Conservation (phyloP, 2,797 vertebrate genomes). For the Halcyon leucocephala region DNA sequence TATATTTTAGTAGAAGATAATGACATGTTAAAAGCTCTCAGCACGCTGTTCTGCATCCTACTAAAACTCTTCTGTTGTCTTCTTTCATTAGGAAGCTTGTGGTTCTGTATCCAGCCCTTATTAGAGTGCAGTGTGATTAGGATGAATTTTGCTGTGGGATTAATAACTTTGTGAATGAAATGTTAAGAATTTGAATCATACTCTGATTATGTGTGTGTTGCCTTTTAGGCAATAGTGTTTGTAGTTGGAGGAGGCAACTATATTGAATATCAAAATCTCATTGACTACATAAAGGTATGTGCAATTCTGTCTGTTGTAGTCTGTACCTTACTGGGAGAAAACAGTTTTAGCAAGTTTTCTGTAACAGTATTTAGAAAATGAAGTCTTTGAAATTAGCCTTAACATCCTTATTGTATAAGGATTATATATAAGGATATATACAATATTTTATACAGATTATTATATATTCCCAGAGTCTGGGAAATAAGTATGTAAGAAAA, state of each 20-base stretch:
- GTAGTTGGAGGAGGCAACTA: slow-evolving; percentile 98
- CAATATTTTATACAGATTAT: no score
- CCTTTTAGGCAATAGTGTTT: slow-evolving; percentile 92
- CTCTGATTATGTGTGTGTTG: slow-evolving; percentile 3
- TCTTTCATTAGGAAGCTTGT: neutral
- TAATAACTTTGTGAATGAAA: neutral
- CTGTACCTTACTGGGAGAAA: neutral
- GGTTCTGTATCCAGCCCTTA: neutral
- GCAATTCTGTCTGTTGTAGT: neutral
- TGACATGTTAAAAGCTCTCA: neutral
- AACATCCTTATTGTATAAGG: neutral
- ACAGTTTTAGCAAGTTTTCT: neutral
- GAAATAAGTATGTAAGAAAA: neutral
- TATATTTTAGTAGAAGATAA: neutral
- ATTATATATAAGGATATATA: no score
- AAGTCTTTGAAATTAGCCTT: neutral
- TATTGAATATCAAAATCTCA: slow-evolving; percentile 97
- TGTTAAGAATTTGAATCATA: neutral
- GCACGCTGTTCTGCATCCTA: neutral
- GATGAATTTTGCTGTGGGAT: neutral
- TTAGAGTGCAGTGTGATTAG: neutral
- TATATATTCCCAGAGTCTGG: no score
- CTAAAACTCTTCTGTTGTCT: neutral
- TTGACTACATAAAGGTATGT: slow-evolving; percentile 93
- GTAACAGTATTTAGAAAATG: neutral